These are phyloP conservation scores for Calyptomena viridis DNA, from an alignment of 2,113 vertebrate genomes.

Conservation along the genomic window DNA sequence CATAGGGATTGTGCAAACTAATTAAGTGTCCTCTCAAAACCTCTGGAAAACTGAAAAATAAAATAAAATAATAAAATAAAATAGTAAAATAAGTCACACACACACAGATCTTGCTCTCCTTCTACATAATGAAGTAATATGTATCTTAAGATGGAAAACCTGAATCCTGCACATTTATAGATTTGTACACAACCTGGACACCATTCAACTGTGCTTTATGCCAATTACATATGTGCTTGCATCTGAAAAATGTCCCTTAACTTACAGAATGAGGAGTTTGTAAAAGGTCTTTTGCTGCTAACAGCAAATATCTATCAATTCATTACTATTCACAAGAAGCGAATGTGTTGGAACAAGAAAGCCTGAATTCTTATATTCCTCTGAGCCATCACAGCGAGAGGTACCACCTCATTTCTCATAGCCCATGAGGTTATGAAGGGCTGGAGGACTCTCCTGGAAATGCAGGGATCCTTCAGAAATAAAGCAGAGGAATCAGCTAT, in stretches of 20 bases:
- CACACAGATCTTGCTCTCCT: not conserved
- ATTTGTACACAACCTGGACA: not conserved
- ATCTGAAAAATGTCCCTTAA: not conserved
- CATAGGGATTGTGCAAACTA: not conserved
- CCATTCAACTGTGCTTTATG: not conserved
- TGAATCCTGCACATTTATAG: not conserved
- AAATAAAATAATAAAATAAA: not conserved
- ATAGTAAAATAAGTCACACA: not conserved
- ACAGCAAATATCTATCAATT: not conserved
- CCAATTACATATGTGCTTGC: rapidly evolving
- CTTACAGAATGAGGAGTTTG: not conserved
- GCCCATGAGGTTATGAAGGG: not conserved
- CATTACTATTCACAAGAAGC: not conserved
- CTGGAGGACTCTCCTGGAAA: not conserved
- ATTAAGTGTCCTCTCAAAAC: not conserved
- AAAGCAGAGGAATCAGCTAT: not conserved
- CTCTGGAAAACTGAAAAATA: not conserved
- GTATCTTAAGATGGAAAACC: not conserved
- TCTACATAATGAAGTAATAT: not conserved
- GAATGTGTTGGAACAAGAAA: not conserved
- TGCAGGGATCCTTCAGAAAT: not conserved
- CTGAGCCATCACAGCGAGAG: not conserved
- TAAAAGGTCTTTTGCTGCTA: not conserved
- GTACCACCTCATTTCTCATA: not conserved
- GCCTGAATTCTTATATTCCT: not conserved